These are phyloP conservation scores for Hypercompe scribonia DNA, from an alignment of 2,888 invertebrate species.

Conservation along the genomic window DNA sequence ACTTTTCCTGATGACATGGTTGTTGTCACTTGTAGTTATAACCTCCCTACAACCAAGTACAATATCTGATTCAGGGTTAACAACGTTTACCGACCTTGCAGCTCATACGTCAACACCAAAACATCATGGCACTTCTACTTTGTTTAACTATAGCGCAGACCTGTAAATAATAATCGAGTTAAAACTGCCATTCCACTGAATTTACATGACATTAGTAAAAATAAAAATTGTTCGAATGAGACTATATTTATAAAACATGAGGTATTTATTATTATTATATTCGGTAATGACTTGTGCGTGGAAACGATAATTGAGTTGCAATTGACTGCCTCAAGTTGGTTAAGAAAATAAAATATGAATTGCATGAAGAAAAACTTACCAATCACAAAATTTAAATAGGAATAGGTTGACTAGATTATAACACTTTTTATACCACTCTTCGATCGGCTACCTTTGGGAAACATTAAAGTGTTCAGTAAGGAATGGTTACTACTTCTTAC, in stretches of 20 bases:
- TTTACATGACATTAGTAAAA: too few relatives aligned
- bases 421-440: background rate
- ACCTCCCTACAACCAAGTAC: slow-evolving; percentile 16
- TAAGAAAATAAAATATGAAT: background rate
- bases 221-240: background rate
- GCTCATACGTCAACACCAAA: slow-evolving; percentile 41
- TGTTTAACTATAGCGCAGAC: slow-evolving; percentile 38
- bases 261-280: slow-evolving; percentile 28
- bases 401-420: too few relatives aligned
- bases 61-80: slow-evolving; percentile 49
- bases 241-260: background rate
- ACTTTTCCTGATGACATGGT: slow-evolving; percentile 28
- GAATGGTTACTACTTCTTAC: background rate
- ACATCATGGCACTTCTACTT: slow-evolving; percentile 27
- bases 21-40: slow-evolving; percentile 26
- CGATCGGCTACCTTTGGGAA: too few relatives aligned
- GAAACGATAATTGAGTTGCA: background rate
- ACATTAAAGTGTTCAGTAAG: too few relatives aligned
- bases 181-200: too few relatives aligned
- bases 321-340: background rate
- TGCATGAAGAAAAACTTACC: background rate
- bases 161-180: background rate
- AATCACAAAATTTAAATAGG: background rate
- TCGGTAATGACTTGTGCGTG: slow-evolving; percentile 33
- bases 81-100: slow-evolving; percentile 49